These are phyloP conservation scores for Drosophila dives DNA, from an alignment of 2,888 invertebrate species.

Conservation along the genomic window DNA sequence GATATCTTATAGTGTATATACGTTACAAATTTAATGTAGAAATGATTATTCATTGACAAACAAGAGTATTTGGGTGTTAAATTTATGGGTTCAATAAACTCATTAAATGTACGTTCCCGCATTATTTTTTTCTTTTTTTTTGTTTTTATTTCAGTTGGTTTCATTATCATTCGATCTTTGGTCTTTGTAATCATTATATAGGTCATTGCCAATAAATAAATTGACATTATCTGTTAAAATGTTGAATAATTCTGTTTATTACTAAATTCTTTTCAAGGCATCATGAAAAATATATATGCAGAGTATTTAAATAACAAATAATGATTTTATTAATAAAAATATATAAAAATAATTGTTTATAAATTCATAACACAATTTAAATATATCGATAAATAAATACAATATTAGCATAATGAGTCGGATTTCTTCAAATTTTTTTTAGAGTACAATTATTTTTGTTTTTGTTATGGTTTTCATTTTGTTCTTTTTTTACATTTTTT, in stretches of 20 bases:
- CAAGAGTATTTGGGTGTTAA: slow-evolving; percentile 8
- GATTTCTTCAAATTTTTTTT: slow-evolving; percentile 33
- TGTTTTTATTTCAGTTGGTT: slow-evolving; percentile 23
- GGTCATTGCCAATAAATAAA: slow-evolving; percentile 12
- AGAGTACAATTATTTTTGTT: slow-evolving; percentile 14
- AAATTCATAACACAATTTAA: slow-evolving; percentile 55
- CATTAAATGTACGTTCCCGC: slow-evolving; percentile 26
- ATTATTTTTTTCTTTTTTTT: slow-evolving; percentile 11
- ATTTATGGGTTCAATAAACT: slow-evolving; percentile 39
- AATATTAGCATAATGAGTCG: slow-evolving; percentile 54
- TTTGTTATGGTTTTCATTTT: slow-evolving; percentile 34
- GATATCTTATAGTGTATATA: background rate
- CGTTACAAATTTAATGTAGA: background rate
- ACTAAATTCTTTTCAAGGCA: background rate
- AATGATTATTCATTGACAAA: background rate
- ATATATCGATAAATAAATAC: slow-evolving; percentile 71
- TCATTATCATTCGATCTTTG: slow-evolving; percentile 48
- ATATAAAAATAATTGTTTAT: slow-evolving; percentile 52
- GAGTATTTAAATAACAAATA: slow-evolving; percentile 62
- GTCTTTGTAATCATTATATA: slow-evolving; percentile 22
- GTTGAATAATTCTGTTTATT: background rate
- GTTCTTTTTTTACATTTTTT: slow-evolving; percentile 49
- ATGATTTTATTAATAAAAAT: slow-evolving; percentile 49
- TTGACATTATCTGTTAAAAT: slow-evolving; percentile 1
- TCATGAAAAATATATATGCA: background rate